These are phyloP conservation scores for Cancer borealis DNA, from an alignment of 2,888 invertebrate species.

Conservation along the genomic window DNA sequence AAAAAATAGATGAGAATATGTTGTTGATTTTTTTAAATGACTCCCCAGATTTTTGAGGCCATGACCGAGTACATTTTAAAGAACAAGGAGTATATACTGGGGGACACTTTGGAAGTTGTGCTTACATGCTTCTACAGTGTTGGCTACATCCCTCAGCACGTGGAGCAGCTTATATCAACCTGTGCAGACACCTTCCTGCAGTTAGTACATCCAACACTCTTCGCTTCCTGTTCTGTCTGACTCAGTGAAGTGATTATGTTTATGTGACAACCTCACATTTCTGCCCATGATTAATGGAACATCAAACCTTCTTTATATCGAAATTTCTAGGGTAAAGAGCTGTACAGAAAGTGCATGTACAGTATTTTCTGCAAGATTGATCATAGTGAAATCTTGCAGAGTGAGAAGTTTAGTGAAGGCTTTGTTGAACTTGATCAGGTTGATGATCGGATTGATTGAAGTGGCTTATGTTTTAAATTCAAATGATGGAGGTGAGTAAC, in stretches of 20 bases:
- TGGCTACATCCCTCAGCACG: slow-evolving; percentile 80
- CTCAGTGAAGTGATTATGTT: not conserved
- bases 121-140: slow-evolving; percentile 82
- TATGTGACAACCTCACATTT: not conserved
- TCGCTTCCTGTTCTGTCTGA: not conserved
- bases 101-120: slow-evolving; percentile 82
- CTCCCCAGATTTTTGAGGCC: slow-evolving; percentile 78
- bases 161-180: slow-evolving; percentile 37
- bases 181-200: slow-evolving; percentile 34
- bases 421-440: too few species aligned
- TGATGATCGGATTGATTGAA: too few species aligned
- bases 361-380: too few species aligned
- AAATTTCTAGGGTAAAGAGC: not conserved
- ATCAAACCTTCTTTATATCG: not conserved
- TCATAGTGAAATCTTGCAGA: too few species aligned
- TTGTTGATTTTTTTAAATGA: not conserved
- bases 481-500: too few species aligned
- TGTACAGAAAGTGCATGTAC: not conserved
- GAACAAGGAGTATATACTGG: slow-evolving; percentile 81
- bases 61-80: slow-evolving; percentile 81
- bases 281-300: not conserved
- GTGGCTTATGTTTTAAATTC: too few species aligned
- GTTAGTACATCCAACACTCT: slow-evolving; percentile 33
- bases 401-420: too few species aligned
- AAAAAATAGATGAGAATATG: not conserved